Evolutionary conservation across 1,140 invertebrate species (phyloP), one percentile per base, ranked within the genome.

Genomic region (Eurosta solidaginis): DNA sequence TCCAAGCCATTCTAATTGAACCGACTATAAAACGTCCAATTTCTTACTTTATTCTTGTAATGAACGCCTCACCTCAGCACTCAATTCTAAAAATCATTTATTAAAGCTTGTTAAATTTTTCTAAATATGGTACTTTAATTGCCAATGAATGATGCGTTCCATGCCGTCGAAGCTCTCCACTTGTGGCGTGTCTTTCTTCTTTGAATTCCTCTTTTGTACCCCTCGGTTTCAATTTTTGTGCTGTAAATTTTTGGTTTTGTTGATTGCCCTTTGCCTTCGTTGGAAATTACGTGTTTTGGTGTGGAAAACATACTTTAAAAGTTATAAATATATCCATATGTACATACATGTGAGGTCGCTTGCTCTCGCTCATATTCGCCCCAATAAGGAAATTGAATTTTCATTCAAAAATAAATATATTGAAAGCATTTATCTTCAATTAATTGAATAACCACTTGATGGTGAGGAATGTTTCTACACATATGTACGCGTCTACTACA

Each of bases 111-210:
- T 68, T 40, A 22, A 42, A n/a, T 54, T 40, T 68, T 68, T 68
- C 59, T 68, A 68, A 68, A 68, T 68, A 40, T 68, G 59, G 59
- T 36, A 40, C 33, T 68, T 40, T 68, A 68, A 68, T 68, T 68
- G 27, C 59, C 10, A 68, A 68, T 68, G 59, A 68, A 40, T 68
- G 59, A 68, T 68, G 59, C n/a, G 29, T 17, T 47, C 45, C 45
- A 47, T 47, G 12, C 14, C 6, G 36, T 5, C 27, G 25, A 33
- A 10, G 1, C 52, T 2, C 5, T 27, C 22, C 20, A 10, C 52
- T 29, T 59, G 1, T 29, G 27, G 25, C 22, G n/a, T 14, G 29
- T 4, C 12, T 54, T 68, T 25, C 29, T 25, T 3, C 12, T 14
- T 29, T 59, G 12, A 25, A 12, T 5, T 59, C 27, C 2, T 36